A percentile compares a stretch with the other conserved stretches of the same genome.
Conservation (phyloP, 2,797 vertebrate species). For the Halcyon chelicuti region DNA sequence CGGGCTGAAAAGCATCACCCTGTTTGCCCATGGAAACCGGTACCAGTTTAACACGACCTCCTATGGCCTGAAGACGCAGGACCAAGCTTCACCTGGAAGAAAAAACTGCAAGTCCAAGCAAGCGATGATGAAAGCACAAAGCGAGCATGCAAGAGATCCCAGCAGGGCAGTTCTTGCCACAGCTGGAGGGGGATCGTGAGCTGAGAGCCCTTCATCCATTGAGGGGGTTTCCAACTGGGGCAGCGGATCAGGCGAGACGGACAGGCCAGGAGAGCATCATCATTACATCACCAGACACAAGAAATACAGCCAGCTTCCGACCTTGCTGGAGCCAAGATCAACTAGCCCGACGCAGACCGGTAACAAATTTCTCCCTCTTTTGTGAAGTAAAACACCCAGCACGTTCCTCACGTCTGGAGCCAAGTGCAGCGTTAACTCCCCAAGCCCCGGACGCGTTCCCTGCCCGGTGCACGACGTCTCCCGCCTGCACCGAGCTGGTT, state of each 20-base stretch:
- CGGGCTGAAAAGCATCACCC: background rate
- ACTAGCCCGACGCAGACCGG: background rate
- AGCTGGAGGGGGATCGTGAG: background rate
- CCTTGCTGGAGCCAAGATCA: background rate
- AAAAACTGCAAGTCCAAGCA: background rate
- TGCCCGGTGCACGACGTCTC: background rate
- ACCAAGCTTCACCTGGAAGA: background rate
- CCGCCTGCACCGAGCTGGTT: background rate
- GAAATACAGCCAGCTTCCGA: background rate
- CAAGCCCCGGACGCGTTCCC: background rate
- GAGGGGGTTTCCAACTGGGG: background rate
- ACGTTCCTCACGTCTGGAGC: background rate
- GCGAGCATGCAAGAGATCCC: fast-evolving
- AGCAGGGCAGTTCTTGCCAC: background rate
- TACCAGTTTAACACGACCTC: background rate
- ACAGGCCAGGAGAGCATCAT: background rate
- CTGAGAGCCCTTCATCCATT: background rate
- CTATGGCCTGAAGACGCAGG: background rate
- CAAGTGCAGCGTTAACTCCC: background rate
- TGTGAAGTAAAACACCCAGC: background rate
- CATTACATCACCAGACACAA: background rate
- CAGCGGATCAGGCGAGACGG: background rate
- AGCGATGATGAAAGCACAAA: background rate
- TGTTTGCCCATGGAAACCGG: fast-evolving
- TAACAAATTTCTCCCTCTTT: background rate